Evolutionary conservation across 2,113 vertebrate species (phyloP).

Genomic region (Festucalex cinctus): DNA sequence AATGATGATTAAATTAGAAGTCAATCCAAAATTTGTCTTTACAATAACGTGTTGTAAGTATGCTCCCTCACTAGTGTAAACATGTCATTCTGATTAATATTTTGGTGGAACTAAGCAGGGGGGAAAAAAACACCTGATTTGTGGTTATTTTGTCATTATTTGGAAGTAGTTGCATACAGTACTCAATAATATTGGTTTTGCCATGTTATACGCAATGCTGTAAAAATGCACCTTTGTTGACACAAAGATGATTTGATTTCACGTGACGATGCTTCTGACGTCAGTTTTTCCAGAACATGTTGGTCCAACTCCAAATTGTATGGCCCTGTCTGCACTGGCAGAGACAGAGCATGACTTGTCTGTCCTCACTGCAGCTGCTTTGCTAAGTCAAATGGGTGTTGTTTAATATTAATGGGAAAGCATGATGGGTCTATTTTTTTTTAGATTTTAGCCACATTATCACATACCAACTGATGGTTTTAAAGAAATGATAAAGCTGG

Average conservation of each 20-base stretch:
- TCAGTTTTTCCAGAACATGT: neutral
- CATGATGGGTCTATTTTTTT: conserved; percentile 8
- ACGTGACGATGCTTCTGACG: neutral
- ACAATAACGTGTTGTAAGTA: too few species aligned
- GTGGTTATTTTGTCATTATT: too few species aligned
- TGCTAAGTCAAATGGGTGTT: conserved; percentile 33
- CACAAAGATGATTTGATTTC: neutral
- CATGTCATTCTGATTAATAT: too few species aligned
- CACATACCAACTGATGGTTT: conserved; percentile 22
- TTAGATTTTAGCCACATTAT: neutral
- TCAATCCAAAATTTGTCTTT: too few species aligned
- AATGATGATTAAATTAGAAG: too few species aligned
- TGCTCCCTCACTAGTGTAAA: too few species aligned
- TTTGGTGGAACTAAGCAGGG: too few species aligned
- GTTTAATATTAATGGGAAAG: conserved; percentile 36
- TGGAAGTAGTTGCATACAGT: too few species aligned
- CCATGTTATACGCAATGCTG: neutral
- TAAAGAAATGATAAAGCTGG: conserved; percentile 32
- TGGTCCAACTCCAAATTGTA: conserved; percentile 24
- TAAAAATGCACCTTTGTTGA: neutral
- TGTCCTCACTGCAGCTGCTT: conserved; percentile 59
- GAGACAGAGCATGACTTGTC: conserved; percentile 53
- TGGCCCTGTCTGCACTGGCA: conserved; percentile 50
- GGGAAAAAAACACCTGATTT: too few species aligned
- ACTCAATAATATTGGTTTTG: too few species aligned